Evolutionary conservation across 2,113 vertebrate genomes (phyloP).

Genomic region (Mastomys natalensis): DNA sequence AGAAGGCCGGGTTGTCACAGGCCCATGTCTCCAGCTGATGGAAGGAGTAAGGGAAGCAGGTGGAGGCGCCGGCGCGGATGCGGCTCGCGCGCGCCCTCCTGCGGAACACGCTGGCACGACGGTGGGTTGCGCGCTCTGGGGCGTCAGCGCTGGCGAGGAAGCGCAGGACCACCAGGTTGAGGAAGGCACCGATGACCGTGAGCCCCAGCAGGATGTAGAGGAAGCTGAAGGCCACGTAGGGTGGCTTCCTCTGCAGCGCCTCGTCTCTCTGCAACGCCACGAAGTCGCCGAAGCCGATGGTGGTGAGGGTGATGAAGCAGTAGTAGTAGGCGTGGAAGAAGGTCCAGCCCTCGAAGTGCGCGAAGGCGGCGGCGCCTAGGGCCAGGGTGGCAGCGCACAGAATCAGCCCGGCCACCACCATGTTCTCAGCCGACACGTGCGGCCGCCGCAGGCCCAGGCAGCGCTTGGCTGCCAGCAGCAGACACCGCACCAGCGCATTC

Average conservation of each 20-base stretch:
- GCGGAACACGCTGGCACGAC: constrained; percentile 68
- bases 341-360: constrained; percentile 97
- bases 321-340: constrained; percentile 99
- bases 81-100: neutral
- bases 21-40: constrained; percentile 89
- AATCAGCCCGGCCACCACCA: constrained; percentile 96
- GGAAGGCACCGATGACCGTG: constrained; percentile 97
- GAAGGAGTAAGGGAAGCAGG: constrained; percentile 91
- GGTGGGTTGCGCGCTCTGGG: constrained; percentile 89
- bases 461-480: constrained; percentile 94
- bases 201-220: constrained; percentile 98
- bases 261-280: constrained; percentile 97
- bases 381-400: constrained; percentile 95
- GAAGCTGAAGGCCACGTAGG: constrained; percentile 98
- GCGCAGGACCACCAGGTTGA: constrained; percentile 96
- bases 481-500: constrained; percentile 94
- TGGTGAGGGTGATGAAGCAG: constrained; percentile 99
- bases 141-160: constrained; percentile 96
- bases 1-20: constrained; percentile 90
- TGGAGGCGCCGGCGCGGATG: constrained; percentile 68
- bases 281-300: constrained; percentile 98
- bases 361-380: constrained; percentile 94
- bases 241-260: constrained; percentile 96
- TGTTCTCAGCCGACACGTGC: constrained; percentile 96
- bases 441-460: constrained; percentile 92